phyloP scores from a whole-genome alignment of 2,888 invertebrate species.

The Lepidocyrtoides sp. region DNA sequence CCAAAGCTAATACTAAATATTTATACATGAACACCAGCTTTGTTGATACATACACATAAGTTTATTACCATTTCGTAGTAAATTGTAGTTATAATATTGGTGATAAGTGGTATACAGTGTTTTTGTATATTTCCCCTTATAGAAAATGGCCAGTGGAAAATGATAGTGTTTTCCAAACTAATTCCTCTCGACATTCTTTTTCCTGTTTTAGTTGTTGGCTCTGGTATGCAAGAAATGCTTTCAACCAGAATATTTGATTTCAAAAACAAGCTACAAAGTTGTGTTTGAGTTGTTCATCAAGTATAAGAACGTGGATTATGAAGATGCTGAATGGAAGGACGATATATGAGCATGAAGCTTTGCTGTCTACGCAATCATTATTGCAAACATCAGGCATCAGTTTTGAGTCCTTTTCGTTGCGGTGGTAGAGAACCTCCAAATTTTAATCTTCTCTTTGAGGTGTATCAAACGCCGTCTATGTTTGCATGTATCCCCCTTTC shows the following conservation, averaged over 20 bases:
- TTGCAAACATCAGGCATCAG: background rate
- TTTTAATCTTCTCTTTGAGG: conserved; percentile 42
- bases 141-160: too few relatives aligned
- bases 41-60: too few relatives aligned
- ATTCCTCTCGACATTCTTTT: background rate
- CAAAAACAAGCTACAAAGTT: background rate
- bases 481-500: conserved; percentile 1
- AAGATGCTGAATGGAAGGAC: too few relatives aligned
- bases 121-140: too few relatives aligned
- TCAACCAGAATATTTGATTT: background rate
- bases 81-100: too few relatives aligned
- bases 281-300: background rate
- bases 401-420: background rate
- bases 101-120: too few relatives aligned
- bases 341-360: too few relatives aligned
- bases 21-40: too few relatives aligned
- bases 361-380: too few relatives aligned
- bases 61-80: too few relatives aligned
- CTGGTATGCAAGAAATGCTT: background rate
- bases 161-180: background rate
- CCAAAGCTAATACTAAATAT: too few relatives aligned
- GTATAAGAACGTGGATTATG: too few relatives aligned
- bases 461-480: conserved; percentile 5
- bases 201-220: background rate
- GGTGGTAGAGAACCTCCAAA: background rate